Percentiles rank a stretch among this genome's conserved stretches.
phyloP scores from a whole-genome alignment of 2,797 vertebrate species.

The Pterois miles region DNA sequence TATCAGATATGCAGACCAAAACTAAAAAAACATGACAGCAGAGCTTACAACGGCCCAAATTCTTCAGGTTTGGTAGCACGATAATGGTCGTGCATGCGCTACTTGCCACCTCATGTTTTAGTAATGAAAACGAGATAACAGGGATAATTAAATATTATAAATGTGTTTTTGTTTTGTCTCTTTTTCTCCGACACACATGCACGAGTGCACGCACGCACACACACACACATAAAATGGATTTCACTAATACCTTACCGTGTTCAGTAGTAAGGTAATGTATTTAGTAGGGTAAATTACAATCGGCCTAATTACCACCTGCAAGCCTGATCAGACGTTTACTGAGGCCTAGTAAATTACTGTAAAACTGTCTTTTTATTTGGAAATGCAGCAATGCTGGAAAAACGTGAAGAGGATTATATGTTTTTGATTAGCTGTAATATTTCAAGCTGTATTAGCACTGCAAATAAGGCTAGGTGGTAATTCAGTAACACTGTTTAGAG shows the following conservation, averaged over 20 bases:
- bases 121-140: neutral
- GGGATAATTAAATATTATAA: neutral
- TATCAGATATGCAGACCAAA: neutral
- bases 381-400: neutral
- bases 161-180: neutral
- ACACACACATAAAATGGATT: neutral
- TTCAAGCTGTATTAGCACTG: neutral
- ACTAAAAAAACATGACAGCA: neutral
- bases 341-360: neutral
- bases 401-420: neutral
- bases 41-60: neutral
- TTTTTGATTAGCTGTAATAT: neutral
- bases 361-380: neutral
- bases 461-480: neutral
- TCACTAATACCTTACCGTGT: neutral
- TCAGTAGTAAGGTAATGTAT: neutral
- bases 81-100: neutral
- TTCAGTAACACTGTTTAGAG: neutral
- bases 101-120: neutral
- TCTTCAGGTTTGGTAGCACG: neutral
- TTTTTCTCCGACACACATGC: neutral
- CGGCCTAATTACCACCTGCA: constrained; percentile 3
- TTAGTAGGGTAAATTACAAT: neutral
- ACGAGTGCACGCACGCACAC: neutral
- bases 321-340: neutral